Evolutionary conservation across 1,140 invertebrate genomes (phyloP).

Genomic region (Steinernema feltiae): DNA sequence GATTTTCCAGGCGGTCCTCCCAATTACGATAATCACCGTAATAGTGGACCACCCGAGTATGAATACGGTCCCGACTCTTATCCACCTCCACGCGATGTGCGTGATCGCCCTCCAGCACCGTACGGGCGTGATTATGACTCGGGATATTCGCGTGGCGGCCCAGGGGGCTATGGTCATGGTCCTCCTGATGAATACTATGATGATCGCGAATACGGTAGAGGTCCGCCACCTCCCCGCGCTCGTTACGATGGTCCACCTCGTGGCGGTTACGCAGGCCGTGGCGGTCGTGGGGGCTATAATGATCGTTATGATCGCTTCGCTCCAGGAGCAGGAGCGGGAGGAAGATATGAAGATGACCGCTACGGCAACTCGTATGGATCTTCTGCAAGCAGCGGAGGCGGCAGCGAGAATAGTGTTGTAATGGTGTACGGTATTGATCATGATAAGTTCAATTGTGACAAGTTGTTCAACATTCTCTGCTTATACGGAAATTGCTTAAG

Average conservation of each 20-base stretch:
- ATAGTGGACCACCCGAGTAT: neutral
- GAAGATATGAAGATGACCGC: too few relatives aligned
- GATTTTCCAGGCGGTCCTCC: neutral
- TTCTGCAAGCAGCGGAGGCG: neutral
- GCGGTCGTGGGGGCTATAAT: neutral
- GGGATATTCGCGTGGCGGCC: neutral
- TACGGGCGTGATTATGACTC: slow-evolving; percentile 18
- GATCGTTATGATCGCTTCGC: too few relatives aligned
- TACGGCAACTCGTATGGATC: neutral
- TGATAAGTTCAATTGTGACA: slow-evolving; percentile 86
- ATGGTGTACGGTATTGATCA: slow-evolving; percentile 95
- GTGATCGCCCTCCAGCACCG: neutral
- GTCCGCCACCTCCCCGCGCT: neutral
- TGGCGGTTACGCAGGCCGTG: neutral
- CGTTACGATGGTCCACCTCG: neutral
- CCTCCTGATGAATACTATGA: neutral
- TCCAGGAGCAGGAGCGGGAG: too few relatives aligned
- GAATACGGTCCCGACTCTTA: neutral
- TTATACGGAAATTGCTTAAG: slow-evolving; percentile 94
- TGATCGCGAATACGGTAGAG: neutral
- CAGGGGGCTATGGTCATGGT: neutral
- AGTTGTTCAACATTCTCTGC: slow-evolving; percentile 97
- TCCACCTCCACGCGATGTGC: slow-evolving; percentile 11
- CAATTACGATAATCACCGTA: neutral
- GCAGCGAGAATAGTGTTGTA: slow-evolving; percentile 67